Percentiles rank a stretch among this genome's conserved stretches.
phyloP scores from a whole-genome alignment of 2,888 invertebrate species.

The Drosophila prostipennis region DNA sequence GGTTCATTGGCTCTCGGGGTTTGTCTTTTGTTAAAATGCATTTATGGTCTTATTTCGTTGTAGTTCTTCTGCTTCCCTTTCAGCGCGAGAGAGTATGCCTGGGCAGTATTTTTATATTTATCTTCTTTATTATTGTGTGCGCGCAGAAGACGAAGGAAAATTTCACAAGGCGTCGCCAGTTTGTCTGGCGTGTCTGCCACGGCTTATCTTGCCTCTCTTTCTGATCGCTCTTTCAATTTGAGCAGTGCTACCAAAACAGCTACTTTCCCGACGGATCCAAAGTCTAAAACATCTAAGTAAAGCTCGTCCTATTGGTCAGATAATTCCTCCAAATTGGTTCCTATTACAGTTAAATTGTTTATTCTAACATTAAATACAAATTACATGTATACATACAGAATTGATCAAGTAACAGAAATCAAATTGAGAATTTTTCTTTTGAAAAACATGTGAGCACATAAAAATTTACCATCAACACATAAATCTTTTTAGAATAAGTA shows the following conservation, averaged over 20 bases:
- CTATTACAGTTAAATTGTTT: too few species aligned
- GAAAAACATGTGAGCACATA: too few species aligned
- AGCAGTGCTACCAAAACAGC: conserved; percentile 18
- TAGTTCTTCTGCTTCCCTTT: conserved; percentile 21
- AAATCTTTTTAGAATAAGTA: too few species aligned
- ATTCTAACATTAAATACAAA: too few species aligned
- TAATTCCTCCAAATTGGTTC: too few species aligned
- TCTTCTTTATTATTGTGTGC: conserved; percentile 73
- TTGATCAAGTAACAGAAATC: too few species aligned
- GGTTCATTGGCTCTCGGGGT: conserved; percentile 75
- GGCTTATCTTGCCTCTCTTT: conserved; percentile 27
- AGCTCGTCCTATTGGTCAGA: too few species aligned
- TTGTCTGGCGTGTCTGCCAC: conserved; percentile 77
- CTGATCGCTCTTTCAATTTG: conserved; percentile 19
- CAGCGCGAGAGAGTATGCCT: conserved; percentile 14
- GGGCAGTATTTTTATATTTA: conserved; percentile 60
- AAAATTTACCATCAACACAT: too few species aligned
- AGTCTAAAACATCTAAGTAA: too few species aligned
- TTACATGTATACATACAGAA: too few species aligned
- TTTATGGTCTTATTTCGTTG: conserved; percentile 64
- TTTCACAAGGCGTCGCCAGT: conserved; percentile 82
- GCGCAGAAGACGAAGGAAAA: conserved; percentile 64
- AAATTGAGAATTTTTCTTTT: too few species aligned
- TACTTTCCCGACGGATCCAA: conserved; percentile 1
- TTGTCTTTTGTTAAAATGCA: conserved; percentile 70